Evolutionary conservation across 2,113 vertebrate genomes (phyloP), one percentile per base, ranked within the genome.

Genomic region (Tinamus guttatus): DNA sequence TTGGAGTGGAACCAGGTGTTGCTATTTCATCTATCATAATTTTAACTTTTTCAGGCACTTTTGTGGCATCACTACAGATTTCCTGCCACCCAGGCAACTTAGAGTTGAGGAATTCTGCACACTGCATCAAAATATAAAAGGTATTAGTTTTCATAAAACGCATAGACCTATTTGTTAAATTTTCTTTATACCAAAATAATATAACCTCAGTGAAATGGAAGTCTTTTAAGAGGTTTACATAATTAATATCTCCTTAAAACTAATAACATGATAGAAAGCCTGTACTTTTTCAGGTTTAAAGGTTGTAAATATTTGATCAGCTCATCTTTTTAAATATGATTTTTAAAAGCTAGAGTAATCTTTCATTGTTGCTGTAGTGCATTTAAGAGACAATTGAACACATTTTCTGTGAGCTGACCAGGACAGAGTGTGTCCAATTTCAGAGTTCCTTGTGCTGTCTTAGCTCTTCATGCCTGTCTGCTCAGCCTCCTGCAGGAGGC

Each of bases 21-120:
- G 97, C 98, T 70, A 99, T 97, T 25, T 98, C 98, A 5, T 99
- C 98, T 19, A 99, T 99, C 98, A 99, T 99, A 84, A 96, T 97
- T 47, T 96, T 95, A 81, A 99, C 96, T 1, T 98, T 98, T 75
- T 99, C 99, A 8, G 99, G 99, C 56, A 99, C 99, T 92, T 98
- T 98, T 81, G 98, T 99, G 97, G 98, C 98, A 94, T 99, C 99
- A 1, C 97, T 98, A 43, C 99, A 99, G 67, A 98, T 99, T 40
- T 99, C 99, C 97, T 99, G 98, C 99, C 99, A 99, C 58, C 63
- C 97, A 34, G 98, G 98, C 87, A 99, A 96, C 91, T 98, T 99
- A 80, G 98, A 78, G 13, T 97, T 95, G 32, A 99, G 98, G 75
- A 99, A 96, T 63, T 99, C 99, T 5, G 98, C 98, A 92, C 99